Conservation (phyloP, 1,140 invertebrate genomes). For the Bombus waltoni region DNA sequence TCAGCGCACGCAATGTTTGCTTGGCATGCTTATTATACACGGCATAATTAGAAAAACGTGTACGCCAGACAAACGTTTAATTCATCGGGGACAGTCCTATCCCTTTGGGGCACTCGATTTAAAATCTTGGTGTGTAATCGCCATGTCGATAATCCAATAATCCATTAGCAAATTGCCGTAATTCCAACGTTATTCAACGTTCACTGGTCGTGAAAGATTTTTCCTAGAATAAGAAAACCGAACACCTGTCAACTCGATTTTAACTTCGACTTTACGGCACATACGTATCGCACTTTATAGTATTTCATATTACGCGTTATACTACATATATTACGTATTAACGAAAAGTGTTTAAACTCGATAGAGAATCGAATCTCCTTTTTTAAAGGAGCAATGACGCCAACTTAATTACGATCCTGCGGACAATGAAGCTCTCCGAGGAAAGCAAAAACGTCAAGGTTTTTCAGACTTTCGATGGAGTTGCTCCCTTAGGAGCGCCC, state of each 20-base stretch:
- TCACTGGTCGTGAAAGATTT: neutral
- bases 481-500: neutral
- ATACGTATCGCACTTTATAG: neutral
- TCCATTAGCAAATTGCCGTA: neutral
- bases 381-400: neutral
- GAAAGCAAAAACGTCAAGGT: neutral
- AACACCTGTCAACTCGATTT: neutral
- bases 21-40: conserved; percentile 10
- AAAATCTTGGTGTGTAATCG: neutral
- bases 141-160: neutral
- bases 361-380: neutral
- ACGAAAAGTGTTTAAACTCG: neutral
- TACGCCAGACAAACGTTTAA: neutral
- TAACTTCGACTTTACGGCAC: too few species aligned
- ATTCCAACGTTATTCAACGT: neutral
- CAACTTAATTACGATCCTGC: neutral
- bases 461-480: neutral
- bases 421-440: neutral
- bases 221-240: neutral
- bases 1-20: neutral
- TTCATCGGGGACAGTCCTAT: neutral
- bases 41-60: conserved; percentile 2
- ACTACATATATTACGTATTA: too few species aligned
- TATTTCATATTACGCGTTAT: too few species aligned
- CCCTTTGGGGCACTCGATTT: neutral